These are phyloP conservation scores for Muschampia plurimacula DNA, from an alignment of 2,888 invertebrate species.

Conservation along the genomic window DNA sequence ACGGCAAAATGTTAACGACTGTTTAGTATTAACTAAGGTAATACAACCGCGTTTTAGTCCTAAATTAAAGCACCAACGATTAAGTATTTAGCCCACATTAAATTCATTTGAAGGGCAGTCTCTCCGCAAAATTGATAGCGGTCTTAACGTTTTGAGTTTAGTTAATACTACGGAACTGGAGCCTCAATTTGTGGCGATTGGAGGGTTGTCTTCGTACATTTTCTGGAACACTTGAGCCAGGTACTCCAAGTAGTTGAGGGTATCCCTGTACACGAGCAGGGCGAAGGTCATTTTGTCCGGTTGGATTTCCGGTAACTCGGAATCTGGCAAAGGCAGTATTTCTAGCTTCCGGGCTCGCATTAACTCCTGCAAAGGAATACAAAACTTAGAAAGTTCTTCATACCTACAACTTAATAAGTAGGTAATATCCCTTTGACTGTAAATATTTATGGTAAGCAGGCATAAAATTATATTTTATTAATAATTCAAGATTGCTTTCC, in stretches of 20 bases:
- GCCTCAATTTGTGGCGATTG: slow-evolving; percentile 52
- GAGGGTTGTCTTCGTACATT: slow-evolving; percentile 56
- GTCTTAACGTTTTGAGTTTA: slow-evolving; percentile 49
- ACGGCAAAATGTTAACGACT: slow-evolving; percentile 52
- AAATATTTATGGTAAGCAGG: neutral
- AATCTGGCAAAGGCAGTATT: slow-evolving; percentile 60
- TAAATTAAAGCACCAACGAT: slow-evolving; percentile 51
- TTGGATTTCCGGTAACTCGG: slow-evolving; percentile 64
- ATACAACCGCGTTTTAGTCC: slow-evolving; percentile 43
- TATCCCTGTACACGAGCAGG: slow-evolving; percentile 70
- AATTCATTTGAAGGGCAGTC: slow-evolving; percentile 41
- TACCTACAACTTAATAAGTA: neutral
- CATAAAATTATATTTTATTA: too few species aligned
- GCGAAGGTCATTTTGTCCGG: slow-evolving; percentile 57
- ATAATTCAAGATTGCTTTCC: too few species aligned
- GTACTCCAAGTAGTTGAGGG: slow-evolving; percentile 74
- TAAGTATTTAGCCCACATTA: slow-evolving; percentile 49
- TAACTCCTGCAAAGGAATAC: slow-evolving; percentile 65
- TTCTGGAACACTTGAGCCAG: slow-evolving; percentile 69
- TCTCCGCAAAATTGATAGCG: slow-evolving; percentile 48
- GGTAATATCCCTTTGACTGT: neutral
- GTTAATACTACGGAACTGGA: slow-evolving; percentile 51
- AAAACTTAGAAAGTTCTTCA: neutral
- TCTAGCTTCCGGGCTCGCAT: slow-evolving; percentile 67
- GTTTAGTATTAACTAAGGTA: slow-evolving; percentile 48